These are phyloP conservation scores for Hypocryptadius cinnamomeus DNA, from an alignment of 2,113 vertebrate species.

Conservation along the genomic window DNA sequence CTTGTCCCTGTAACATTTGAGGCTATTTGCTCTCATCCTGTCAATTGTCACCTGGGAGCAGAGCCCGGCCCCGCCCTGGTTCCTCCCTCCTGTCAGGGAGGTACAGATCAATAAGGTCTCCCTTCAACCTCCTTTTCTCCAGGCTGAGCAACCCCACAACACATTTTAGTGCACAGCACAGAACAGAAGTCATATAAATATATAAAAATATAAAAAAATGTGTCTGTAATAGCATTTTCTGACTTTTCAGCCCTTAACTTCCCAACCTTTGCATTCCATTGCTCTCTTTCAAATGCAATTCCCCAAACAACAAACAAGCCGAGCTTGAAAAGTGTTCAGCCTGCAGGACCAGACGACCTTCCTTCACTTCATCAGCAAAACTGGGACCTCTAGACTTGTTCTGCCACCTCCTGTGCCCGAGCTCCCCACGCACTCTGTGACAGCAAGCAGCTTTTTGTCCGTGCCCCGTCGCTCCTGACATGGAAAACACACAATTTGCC, in stretches of 20 bases:
- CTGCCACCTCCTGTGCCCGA: not conserved
- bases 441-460: not conserved
- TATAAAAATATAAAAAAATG: not conserved
- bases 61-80: accelerated
- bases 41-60: not conserved
- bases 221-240: not conserved
- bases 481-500: not conserved
- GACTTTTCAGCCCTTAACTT: not conserved
- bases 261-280: not conserved
- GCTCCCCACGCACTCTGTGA: accelerated
- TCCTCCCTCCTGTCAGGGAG: not conserved
- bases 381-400: not conserved
- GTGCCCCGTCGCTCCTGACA: accelerated
- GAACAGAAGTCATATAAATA: not conserved
- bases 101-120: not conserved
- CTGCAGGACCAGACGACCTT: not conserved
- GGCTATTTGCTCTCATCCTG: not conserved
- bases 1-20: too few species aligned
- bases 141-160: not conserved
- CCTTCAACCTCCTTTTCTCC: not conserved
- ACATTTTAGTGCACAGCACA: not conserved
- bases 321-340: not conserved
- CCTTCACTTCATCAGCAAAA: not conserved
- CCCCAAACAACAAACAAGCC: not conserved
- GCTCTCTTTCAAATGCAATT: not conserved